phyloP scores from a whole-genome alignment of 2,888 invertebrate genomes.

The Phymatocera aterrima region DNA sequence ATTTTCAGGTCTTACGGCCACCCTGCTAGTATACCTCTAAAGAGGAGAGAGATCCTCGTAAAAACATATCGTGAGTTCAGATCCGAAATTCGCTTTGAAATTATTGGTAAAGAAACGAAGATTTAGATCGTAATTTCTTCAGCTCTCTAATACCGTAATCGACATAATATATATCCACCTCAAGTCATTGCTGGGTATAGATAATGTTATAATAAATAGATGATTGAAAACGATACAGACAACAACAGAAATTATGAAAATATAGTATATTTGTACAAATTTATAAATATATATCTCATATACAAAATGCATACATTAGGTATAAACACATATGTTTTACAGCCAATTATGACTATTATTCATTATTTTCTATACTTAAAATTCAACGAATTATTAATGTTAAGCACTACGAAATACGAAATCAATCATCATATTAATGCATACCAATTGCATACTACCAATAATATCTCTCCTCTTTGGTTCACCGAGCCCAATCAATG shows the following conservation, averaged over 20 bases:
- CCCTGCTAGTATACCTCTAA: no score
- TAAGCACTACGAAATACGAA: not conserved
- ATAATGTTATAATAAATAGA: not conserved
- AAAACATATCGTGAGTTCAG: not conserved
- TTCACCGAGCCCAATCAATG: not conserved
- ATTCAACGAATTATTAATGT: not conserved
- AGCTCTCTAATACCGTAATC: not conserved
- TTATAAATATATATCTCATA: not conserved
- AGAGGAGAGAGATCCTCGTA: not conserved
- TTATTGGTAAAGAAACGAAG: no score
- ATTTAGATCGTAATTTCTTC: not conserved
- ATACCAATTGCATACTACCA: not conserved
- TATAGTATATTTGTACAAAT: conserved; percentile 5
- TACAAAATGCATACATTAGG: not conserved
- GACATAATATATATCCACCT: no score
- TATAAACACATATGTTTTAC: not conserved
- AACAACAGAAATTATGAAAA: no score
- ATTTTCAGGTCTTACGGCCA: no score
- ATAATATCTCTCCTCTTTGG: not conserved
- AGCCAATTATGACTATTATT: not conserved
- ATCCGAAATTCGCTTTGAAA: not conserved
- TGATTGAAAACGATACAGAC: not conserved
- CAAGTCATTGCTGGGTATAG: no score
- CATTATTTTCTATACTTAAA: not conserved
- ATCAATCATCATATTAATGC: not conserved